A percentile compares a stretch with the other conserved stretches of the same genome.
Evolutionary conservation across 1,140 invertebrate species (phyloP).

Genomic region (Brachystomella parvula): DNA sequence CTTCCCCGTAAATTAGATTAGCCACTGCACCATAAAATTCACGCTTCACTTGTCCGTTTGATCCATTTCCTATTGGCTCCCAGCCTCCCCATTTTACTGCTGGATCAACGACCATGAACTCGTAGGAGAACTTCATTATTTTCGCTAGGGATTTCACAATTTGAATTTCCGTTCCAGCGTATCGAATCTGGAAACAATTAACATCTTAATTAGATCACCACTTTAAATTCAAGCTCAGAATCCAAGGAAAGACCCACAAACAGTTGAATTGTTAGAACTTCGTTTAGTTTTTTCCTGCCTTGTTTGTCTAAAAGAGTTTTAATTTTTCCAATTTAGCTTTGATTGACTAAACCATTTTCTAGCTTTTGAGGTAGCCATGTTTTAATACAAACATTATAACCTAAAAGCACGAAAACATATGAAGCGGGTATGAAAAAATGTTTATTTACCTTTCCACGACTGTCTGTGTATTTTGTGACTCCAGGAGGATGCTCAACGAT

Average conservation of each 20-base stretch:
- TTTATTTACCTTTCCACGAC: slow-evolving; percentile 12
- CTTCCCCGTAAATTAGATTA: slow-evolving; percentile 50
- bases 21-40: slow-evolving; percentile 19
- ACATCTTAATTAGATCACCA: too few species aligned
- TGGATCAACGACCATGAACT: slow-evolving; percentile 25
- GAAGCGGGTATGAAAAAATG: slow-evolving; percentile 6
- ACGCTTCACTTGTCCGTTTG: background rate
- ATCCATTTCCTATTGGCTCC: background rate
- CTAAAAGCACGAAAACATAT: too few species aligned
- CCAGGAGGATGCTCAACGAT: slow-evolving; percentile 37
- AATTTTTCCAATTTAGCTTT: too few species aligned
- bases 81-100: slow-evolving; percentile 18
- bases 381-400: too few species aligned
- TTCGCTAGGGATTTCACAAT: slow-evolving; percentile 26
- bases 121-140: slow-evolving; percentile 35
- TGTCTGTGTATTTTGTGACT: slow-evolving; percentile 27
- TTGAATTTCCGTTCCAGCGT: slow-evolving; percentile 34
- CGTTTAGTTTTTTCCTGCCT: too few species aligned
- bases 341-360: too few species aligned
- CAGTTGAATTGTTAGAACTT: too few species aligned
- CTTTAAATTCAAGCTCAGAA: too few species aligned
- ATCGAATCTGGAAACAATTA: slow-evolving; percentile 23
- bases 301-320: too few species aligned
- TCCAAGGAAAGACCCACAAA: too few species aligned
- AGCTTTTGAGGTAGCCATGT: too few species aligned